Conservation (phyloP, 1,140 invertebrate species). For the Drosophila arawakana region DNA sequence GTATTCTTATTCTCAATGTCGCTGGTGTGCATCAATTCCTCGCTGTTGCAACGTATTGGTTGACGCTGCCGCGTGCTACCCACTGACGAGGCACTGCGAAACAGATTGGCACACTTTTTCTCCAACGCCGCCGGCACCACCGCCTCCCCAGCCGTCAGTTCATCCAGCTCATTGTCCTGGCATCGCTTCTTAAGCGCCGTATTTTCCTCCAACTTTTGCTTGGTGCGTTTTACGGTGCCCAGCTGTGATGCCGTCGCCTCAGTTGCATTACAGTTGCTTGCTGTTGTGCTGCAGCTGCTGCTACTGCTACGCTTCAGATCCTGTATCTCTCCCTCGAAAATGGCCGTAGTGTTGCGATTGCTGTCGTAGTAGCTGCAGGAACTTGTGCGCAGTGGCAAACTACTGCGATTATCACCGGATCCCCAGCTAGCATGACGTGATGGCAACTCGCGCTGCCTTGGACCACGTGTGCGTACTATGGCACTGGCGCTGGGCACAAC, state of each 20-base stretch:
- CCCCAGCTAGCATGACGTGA: constrained; percentile 94
- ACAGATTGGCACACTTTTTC: constrained; percentile 63
- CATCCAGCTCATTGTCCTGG: constrained; percentile 71
- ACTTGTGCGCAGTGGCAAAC: constrained; percentile 89
- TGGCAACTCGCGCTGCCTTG: constrained; percentile 86
- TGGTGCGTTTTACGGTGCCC: constrained; percentile 89
- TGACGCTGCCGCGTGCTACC: constrained; percentile 58
- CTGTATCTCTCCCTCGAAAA: constrained; percentile 81
- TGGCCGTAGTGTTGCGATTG: constrained; percentile 77
- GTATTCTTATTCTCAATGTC: constrained; percentile 82
- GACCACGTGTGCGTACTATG: constrained; percentile 52
- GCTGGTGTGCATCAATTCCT: constrained; percentile 81
- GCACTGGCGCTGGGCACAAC: constrained; percentile 35
- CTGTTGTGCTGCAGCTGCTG: constrained; percentile 52
- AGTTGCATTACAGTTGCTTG: constrained; percentile 59
- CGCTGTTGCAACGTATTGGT: constrained; percentile 79
- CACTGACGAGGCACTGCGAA: constrained; percentile 71
- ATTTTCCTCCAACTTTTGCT: constrained; percentile 89
- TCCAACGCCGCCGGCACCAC: constrained; percentile 5
- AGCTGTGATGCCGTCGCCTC: constrained; percentile 87
- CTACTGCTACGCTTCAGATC: constrained; percentile 68
- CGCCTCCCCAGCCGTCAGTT: constrained; percentile 41
- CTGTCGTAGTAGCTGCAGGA: constrained; percentile 91
- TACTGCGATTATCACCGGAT: constrained; percentile 88
- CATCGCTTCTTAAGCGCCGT: constrained; percentile 86